Evolutionary conservation across 2,797 vertebrate species (phyloP).

Genomic region (Lindbergichthys nudifrons): DNA sequence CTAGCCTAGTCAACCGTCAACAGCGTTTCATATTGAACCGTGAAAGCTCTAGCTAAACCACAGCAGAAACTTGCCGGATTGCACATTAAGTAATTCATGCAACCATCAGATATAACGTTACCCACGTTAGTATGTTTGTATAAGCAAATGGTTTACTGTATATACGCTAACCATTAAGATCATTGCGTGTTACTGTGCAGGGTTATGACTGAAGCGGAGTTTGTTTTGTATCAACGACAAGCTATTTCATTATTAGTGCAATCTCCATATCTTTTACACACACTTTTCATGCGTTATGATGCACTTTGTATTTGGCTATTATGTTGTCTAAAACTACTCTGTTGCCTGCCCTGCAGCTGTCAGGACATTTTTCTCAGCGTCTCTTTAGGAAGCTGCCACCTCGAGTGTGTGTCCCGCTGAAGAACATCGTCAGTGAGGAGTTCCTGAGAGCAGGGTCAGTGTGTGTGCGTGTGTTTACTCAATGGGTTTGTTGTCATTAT

Average conservation of each 20-base stretch:
- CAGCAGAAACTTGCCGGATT: neutral
- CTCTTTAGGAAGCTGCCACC: conserved; percentile 93
- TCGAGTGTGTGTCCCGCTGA: conserved; percentile 92
- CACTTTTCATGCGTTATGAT: neutral
- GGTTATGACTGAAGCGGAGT: neutral
- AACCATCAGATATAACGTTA: no score
- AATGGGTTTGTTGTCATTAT: neutral
- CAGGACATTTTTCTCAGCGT: conserved; percentile 92
- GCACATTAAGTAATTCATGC: neutral
- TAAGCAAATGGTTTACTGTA: neutral
- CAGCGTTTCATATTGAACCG: neutral
- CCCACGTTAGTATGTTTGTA: fast-evolving
- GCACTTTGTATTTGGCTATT: neutral
- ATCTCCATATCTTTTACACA: fast-evolving
- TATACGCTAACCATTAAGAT: neutral
- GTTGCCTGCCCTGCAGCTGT: conserved; percentile 81
- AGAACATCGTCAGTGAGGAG: conserved; percentile 95
- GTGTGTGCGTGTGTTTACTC: conserved; percentile 11
- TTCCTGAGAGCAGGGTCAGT: conserved; percentile 91
- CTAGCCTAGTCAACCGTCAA: conserved; percentile 1
- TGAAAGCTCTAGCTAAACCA: conserved; percentile 2
- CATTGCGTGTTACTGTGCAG: neutral
- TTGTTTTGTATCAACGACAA: neutral
- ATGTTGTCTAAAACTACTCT: neutral
- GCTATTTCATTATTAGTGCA: neutral